These are phyloP conservation scores for Monopterus albus DNA, from an alignment of 2,113 vertebrate genomes.

Conservation along the genomic window DNA sequence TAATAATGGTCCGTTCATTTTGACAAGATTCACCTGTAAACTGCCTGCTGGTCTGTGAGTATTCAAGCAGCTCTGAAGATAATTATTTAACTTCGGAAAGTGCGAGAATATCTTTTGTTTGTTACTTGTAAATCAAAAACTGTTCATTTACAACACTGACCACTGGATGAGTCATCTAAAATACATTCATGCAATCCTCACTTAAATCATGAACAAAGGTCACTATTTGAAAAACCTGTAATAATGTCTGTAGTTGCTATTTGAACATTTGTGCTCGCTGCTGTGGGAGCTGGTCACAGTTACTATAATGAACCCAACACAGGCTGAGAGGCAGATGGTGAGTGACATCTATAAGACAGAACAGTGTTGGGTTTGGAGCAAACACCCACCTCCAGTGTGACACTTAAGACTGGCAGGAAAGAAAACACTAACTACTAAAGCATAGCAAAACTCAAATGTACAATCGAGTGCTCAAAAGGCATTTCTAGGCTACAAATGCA, in stretches of 20 bases:
- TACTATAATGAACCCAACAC: slow-evolving; percentile 19
- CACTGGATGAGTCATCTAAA: slow-evolving; percentile 8
- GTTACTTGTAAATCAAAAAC: not conserved
- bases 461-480: not conserved
- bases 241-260: slow-evolving; percentile 22
- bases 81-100: no score
- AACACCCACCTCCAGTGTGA: no score
- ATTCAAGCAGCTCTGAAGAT: no score
- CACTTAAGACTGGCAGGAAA: not conserved
- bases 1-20: no score
- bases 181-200: slow-evolving; percentile 4
- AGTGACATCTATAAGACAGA: slow-evolving; percentile 26
- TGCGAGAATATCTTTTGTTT: no score
- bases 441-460: not conserved
- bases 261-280: slow-evolving; percentile 3
- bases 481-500: not conserved
- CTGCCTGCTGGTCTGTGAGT: not conserved
- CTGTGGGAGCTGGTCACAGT: not conserved
- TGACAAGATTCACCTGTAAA: no score
- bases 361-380: no score
- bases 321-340: slow-evolving; percentile 15
- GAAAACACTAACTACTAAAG: not conserved
- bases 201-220: slow-evolving; percentile 5
- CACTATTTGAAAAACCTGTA: slow-evolving; percentile 37
- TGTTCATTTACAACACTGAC: slow-evolving; percentile 3